A percentile compares a stretch with the other conserved stretches of the same genome.
Evolutionary conservation across 2,797 vertebrate genomes (phyloP).

Genomic region (Chanos chanos): DNA sequence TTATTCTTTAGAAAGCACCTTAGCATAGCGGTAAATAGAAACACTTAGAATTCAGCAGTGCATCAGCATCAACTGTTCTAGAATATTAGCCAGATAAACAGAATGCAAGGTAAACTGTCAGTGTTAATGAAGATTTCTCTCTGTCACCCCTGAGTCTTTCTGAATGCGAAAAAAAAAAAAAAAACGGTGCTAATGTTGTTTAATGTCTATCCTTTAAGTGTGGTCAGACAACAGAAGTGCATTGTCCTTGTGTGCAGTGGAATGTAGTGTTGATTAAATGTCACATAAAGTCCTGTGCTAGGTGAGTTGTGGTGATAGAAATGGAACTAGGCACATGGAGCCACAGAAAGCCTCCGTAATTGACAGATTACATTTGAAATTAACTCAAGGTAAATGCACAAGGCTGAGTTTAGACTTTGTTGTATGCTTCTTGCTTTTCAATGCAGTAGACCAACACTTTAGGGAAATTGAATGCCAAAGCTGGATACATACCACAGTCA

Average conservation of each 20-base stretch:
- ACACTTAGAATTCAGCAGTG: no score
- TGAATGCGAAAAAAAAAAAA: neutral
- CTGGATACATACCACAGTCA: no score
- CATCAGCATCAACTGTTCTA: neutral
- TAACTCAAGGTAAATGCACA: neutral
- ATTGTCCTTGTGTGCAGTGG: neutral
- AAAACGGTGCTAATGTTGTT: neutral
- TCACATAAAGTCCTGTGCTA: constrained; percentile 1
- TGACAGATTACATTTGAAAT: constrained; percentile 25
- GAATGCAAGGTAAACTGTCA: neutral
- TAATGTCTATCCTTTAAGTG: neutral
- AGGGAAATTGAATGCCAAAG: no score
- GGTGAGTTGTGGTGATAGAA: constrained; percentile 1
- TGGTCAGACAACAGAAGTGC: neutral
- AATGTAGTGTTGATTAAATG: constrained; percentile 13
- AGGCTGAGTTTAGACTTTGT: constrained; percentile 16
- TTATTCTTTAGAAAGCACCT: no score
- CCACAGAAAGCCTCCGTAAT: neutral
- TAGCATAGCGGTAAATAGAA: no score
- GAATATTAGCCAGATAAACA: neutral
- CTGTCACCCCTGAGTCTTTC: constrained; percentile 8
- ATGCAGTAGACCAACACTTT: neutral
- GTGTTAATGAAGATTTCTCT: constrained; percentile 2
- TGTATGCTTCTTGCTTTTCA: constrained; percentile 1
- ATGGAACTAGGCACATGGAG: neutral